Evolutionary conservation across 2,797 vertebrate genomes (phyloP), one percentile per base, ranked within the genome.

Genomic region (Furcifer pardalis): DNA sequence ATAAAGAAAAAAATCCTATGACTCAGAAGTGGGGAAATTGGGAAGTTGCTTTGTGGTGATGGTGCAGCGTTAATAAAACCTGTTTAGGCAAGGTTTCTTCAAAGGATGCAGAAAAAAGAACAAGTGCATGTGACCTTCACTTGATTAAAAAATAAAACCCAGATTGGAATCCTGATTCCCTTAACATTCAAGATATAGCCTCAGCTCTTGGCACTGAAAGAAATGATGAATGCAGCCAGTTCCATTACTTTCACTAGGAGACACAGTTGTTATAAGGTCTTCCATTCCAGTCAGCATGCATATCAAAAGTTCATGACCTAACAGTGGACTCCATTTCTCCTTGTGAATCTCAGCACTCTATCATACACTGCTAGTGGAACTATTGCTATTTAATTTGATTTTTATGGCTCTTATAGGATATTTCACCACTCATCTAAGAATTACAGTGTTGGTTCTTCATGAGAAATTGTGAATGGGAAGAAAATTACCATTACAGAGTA

Each of bases 401-500:
- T 32, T 63, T 62, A 56, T 17, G 27, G 44, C 25, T 72, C 17
- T 63, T 23, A 30, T 60, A 72, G 59, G 37, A 46, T 72, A 35
- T 15, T 49, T 49, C 71, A 72, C n/a, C 42, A 49, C 17, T 62
- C 42, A 49, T 10, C 25, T 37, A 32, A 42, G 56, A 77, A 15
- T 79, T 84, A n/a, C 30, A 12, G 19, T 62, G 25, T 37, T 84
- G 49, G 46, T 59, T 59, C 49, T 52, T 81, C 49, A 40, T 69
- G 15, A 71, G 90, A 89, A 83, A 80, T 63, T 91, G 37, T 60
- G 88, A 92, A 90, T 89, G 66, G 85, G 73, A 76, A 90, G 83
- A 81, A 37, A 83, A 87, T 46, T 87, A 83, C 75, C 88, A 59
- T 88, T 91, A 87, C 73, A 82, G 35, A 63, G 77, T 84, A 81